phyloP scores from a whole-genome alignment of 1,140 invertebrate species.

The Trichomalopsis sarcophagae region DNA sequence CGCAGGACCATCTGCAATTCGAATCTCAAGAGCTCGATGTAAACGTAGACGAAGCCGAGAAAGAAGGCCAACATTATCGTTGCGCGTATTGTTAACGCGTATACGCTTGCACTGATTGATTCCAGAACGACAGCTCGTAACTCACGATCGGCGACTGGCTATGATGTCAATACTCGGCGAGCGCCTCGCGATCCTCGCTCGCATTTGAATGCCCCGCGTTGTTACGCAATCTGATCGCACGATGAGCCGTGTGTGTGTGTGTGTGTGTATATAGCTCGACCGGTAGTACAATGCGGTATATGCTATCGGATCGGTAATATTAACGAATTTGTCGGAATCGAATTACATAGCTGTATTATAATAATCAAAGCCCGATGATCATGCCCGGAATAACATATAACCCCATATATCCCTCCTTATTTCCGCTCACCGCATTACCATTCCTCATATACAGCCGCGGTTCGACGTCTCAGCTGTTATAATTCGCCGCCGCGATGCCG shows the following conservation, averaged over 20 bases:
- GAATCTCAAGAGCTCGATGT: conserved; percentile 64
- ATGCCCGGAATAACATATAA: conserved; percentile 15
- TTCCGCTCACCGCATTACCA: conserved; percentile 16
- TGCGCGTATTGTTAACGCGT: not conserved
- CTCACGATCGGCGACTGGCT: not conserved
- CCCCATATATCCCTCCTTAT: not conserved
- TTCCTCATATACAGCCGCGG: not conserved
- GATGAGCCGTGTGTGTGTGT: too few species aligned
- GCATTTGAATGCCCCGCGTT: too few species aligned
- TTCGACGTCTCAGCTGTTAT: not conserved
- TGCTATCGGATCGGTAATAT: too few species aligned
- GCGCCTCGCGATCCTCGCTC: too few species aligned
- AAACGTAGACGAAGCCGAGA: conserved; percentile 67
- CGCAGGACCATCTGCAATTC: conserved; percentile 67
- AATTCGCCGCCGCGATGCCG: not conserved
- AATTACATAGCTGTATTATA: not conserved
- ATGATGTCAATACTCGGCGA: not conserved
- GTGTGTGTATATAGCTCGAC: too few species aligned
- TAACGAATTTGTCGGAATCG: not conserved
- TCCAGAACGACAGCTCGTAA: not conserved
- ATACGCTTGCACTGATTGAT: not conserved
- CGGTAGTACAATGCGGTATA: too few species aligned
- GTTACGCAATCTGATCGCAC: too few species aligned
- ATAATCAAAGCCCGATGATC: not conserved
- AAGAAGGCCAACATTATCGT: conserved; percentile 66